Evolutionary conservation across 92 coral and sea anemone species (phyloP), one percentile per base, ranked within the genome.

Genomic region (Phymanthus crucifer): DNA sequence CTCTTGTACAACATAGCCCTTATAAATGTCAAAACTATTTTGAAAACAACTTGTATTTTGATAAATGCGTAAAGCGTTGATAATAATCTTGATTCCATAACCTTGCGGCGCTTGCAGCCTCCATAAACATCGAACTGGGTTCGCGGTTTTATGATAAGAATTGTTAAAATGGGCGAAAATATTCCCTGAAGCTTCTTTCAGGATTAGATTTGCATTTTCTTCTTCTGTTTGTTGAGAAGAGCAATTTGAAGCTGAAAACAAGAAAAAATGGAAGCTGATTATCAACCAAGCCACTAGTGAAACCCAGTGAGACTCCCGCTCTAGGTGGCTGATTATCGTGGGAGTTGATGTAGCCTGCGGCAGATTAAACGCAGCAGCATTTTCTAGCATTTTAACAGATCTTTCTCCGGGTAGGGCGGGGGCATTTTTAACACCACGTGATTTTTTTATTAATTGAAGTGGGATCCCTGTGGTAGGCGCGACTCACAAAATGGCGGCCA

Each of bases 231-330:
- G 73, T 0, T 52, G 10, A 10, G 24, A 40, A 43, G 86, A 82
- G 80, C 86, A 82, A 21, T n/a, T 82, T 24, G 71, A 14, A 21
- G 70, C 86, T 82, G 80, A 40, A n/a, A n/a, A n/a, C n/a, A n/a
- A n/a, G n/a, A n/a, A 73, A 82, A 2, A 54, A 32, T 35, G 65
- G 14, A 3, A 23, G 10, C n/a, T n/a, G n/a, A n/a, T n/a, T n/a
- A n/a, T n/a, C n/a, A n/a, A n/a, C n/a, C n/a, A n/a, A n/a, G n/a
- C n/a, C n/a, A n/a, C n/a, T n/a, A n/a, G n/a, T n/a, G n/a, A n/a
- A n/a, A n/a, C n/a, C n/a, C n/a, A n/a, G n/a, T n/a, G n/a, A n/a
- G n/a, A n/a, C n/a, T n/a, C n/a, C n/a, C n/a, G n/a, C n/a, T n/a
- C n/a, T n/a, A n/a, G n/a, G n/a, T n/a, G n/a, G n/a, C n/a, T n/a